Evolutionary conservation across 64 coral and sea anemone species (phyloP), one percentile per base, ranked within the genome.

Genomic region (Catalaphyllia jardinei): DNA sequence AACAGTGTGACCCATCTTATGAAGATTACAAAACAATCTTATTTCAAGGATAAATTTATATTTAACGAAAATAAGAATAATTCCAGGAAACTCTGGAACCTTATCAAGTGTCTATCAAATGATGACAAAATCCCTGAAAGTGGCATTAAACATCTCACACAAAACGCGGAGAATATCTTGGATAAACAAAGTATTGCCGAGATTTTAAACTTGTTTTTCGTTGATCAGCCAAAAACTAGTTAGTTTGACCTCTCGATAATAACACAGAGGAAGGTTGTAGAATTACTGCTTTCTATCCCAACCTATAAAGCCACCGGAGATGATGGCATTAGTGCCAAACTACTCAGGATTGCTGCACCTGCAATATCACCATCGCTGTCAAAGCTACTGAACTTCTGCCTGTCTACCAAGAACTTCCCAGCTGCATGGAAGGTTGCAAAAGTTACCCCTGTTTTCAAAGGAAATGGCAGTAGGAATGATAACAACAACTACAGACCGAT

Each of bases 41-140:
- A 76, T n/a, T 93, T 93, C 17, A 82, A 83, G 24, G 63, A 72
- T 19, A 93, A 93, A 67, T 13, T n/a, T n/a, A n/a, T n/a, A n/a
- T n/a, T 87, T 17, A 22, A 29, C 19, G 78, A 83, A 93, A 88
- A 89, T 20, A 84, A 76, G 52, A 69, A 91, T 8, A 85, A 91
- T 17, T 74, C 29, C 5, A 60, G 77, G 33, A 91, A 91, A 69
- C 76, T 92, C 1, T 87, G 90, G 75, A 92, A 79, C 15, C 64
- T 88, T 17, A 75, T 82, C 18, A 87, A 88, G 30, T 74, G 86
- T 73, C 25, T 93, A 20, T 80, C 78, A 0, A 88, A 73, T 24
- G 84, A 93, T 29, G 17, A 82, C 19, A 22, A n/a, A 22, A 31
- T 29, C 1, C 20, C 30, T 20, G 27, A 79, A 29, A 13, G 19